Base-by-base conservation (phyloP, 2,113 vertebrate genomes). In the Crotophaga sulcirostris region DNA sequence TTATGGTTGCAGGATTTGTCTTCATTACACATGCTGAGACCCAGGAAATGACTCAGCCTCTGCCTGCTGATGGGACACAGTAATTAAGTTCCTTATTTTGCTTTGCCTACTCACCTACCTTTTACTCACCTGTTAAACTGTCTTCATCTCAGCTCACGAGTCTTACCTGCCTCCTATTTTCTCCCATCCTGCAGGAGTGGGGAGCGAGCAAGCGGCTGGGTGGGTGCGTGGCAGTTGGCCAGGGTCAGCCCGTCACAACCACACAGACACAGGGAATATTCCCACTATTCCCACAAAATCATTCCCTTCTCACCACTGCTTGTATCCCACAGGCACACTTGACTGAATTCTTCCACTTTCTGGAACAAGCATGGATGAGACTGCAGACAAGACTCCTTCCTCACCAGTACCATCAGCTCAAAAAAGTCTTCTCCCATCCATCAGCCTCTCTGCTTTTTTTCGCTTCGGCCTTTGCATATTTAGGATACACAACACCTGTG, bases 261-360 rank as follows among this genome's bases (percentile, higher is more conserved):
- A 42, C 16, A 8, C 1, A 21, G 0, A 0, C 2, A 11, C 4
- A 4, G 25, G 52, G 34, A 80, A 66, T 3, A 31, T 5, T 75
- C 51, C n/a, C 49, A 23, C 51, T 66, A 25, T 7, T 28, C 77
- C 36, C 54, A 63, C 33, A 51, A 10, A 62, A n/a, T 2, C 0
- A 40, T 4, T 38, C 19, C 8, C 18, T 62, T 47, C n/a, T 86
- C 45, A 25, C 21, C 25, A 10, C 44, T 33, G 24, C 29, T 36
- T 47, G 0, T 7, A 19, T 31, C 7, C 26, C 6, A 56, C 17
- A 49, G 28, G 45, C 28, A 69, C 21, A 36, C 13, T 28, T 36
- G 38, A 62, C 51, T 62, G 18, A 40, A 33, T 60, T 54, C 63
- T 66, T 55, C 63, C 20, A 0, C 21, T 16, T 62, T 21, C 60